phyloP scores from a whole-genome alignment of 2,113 vertebrate genomes.

The Anthoscopus minutus region DNA sequence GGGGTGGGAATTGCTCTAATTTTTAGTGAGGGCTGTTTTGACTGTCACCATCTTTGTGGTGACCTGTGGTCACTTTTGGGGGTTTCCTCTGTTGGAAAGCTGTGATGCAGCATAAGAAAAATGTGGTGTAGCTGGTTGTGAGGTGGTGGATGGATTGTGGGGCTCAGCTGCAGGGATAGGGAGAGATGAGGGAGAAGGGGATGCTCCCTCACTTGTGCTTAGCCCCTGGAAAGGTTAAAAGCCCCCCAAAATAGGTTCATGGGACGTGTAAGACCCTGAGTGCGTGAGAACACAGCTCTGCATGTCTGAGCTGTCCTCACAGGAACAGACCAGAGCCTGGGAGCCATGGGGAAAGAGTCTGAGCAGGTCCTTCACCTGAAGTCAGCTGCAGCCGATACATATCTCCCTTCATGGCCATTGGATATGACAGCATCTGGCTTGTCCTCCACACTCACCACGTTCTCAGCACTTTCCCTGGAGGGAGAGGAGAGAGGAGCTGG shows the following conservation, averaged over 20 bases:
- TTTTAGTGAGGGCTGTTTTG: not conserved
- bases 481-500: not conserved
- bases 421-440: constrained; percentile 16
- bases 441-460: not conserved
- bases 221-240: not conserved
- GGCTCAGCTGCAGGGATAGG: not conserved
- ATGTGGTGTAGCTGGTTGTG: not conserved
- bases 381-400: not conserved
- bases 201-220: not conserved
- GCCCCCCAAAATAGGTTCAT: not conserved
- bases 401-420: constrained; percentile 53
- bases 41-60: rapidly evolving
- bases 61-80: not conserved
- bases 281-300: not conserved
- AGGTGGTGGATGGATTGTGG: not conserved
- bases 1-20: not conserved
- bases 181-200: not conserved
- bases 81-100: not conserved
- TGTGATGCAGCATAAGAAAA: not conserved
- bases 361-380: constrained; percentile 62
- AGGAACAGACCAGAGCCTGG: not conserved
- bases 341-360: not conserved
- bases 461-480: constrained; percentile 22
- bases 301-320: not conserved
- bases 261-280: rapidly evolving